Conservation (phyloP, 2,797 vertebrate genomes). For the Aulostomus chinensis region DNA sequence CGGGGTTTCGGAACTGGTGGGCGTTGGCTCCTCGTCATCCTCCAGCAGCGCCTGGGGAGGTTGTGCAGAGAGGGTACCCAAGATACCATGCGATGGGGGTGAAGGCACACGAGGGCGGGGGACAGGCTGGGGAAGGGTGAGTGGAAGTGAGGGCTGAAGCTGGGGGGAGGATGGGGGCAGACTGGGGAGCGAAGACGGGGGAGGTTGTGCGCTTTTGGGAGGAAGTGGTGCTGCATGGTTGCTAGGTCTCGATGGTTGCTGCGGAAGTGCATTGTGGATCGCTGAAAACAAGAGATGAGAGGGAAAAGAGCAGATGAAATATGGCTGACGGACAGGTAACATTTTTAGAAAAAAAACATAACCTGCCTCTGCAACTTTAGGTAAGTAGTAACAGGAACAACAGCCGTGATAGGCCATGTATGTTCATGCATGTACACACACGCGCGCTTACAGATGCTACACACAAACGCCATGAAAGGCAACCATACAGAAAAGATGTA, state of each 20-base stretch:
- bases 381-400: not conserved
- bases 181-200: constrained; percentile 43
- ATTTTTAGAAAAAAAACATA: not conserved
- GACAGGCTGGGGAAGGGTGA: constrained; percentile 44
- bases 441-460: too few relatives aligned
- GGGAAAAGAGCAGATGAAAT: not conserved
- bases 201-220: constrained; percentile 80
- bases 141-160: constrained; percentile 53
- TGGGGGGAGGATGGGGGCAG: constrained; percentile 48
- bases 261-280: constrained; percentile 90
- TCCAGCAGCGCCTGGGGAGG: constrained; percentile 78
- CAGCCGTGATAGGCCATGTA: too few relatives aligned
- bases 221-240: constrained; percentile 88
- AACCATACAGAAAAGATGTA: too few relatives aligned
- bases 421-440: too few relatives aligned
- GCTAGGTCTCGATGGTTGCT: constrained; percentile 90
- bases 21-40: constrained; percentile 72
- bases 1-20: constrained; percentile 34
- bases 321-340: not conserved
- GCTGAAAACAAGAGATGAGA: constrained; percentile 69
- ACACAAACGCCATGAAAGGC: too few relatives aligned
- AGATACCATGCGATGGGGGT: constrained; percentile 65
- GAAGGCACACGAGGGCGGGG: constrained; percentile 60
- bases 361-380: not conserved
- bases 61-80: constrained; percentile 76